Conservation (phyloP, 1,140 invertebrate genomes). For the Tyrophagus putrescentiae region DNA sequence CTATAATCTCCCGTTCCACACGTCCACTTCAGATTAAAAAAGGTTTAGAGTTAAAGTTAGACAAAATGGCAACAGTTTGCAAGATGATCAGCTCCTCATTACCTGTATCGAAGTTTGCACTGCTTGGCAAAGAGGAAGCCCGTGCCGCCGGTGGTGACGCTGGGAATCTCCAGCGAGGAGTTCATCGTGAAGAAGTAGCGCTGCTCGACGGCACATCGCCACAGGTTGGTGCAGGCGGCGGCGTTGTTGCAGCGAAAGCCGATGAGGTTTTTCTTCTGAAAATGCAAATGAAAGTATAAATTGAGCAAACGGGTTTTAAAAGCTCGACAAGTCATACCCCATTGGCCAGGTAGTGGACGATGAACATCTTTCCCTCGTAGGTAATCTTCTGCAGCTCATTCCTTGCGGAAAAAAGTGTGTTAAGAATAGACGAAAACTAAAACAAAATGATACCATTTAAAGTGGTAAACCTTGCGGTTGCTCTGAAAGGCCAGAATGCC, state of each 20-base stretch:
- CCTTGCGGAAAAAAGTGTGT: slow-evolving; percentile 30
- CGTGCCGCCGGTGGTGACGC: slow-evolving; percentile 70
- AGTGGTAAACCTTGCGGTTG: slow-evolving; percentile 77
- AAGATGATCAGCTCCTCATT: too few species aligned
- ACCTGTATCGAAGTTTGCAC: slow-evolving; percentile 64
- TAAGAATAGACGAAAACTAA: background rate
- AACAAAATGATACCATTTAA: slow-evolving; percentile 54
- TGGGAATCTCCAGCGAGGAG: slow-evolving; percentile 65
- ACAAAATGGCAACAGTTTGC: slow-evolving; percentile 11
- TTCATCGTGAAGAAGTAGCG: slow-evolving; percentile 88
- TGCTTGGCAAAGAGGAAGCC: slow-evolving; percentile 87
- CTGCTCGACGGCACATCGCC: slow-evolving; percentile 89
- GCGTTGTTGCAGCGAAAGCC: slow-evolving; percentile 85
- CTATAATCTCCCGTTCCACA: slow-evolving; percentile 70
- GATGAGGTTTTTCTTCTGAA: slow-evolving; percentile 84
- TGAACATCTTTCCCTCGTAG: slow-evolving; percentile 96
- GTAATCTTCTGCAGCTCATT: slow-evolving; percentile 83
- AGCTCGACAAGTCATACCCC: slow-evolving; percentile 39
- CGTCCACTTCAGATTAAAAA: slow-evolving; percentile 45
- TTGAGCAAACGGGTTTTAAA: slow-evolving; percentile 10
- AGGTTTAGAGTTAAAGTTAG: background rate
- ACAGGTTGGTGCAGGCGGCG: slow-evolving; percentile 76
- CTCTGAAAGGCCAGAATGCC: slow-evolving; percentile 89
- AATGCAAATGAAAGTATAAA: slow-evolving; percentile 18
- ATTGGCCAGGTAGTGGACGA: slow-evolving; percentile 59